Evolutionary conservation across 2,888 invertebrate species (phyloP), one percentile per base, ranked within the genome.

Genomic region (Machimus rusticus): DNA sequence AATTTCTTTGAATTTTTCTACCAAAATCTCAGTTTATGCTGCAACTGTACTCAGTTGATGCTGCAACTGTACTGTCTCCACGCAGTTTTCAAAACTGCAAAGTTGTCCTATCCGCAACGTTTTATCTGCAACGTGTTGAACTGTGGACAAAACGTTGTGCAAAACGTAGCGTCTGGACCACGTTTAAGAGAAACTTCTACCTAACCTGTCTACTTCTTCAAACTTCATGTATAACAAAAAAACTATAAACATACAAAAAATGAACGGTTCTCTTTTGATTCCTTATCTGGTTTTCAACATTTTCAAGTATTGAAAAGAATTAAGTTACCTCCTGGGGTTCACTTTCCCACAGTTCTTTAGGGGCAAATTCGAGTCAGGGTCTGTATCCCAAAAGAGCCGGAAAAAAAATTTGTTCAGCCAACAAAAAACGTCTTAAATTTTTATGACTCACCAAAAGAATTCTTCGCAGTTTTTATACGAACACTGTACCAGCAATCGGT

Each of bases 291-390:
- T 57, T 57, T 23, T 34, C 57, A 23, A 19, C 12, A 19, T 66
- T 66, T 28, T 23, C 28, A 66, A 66, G 23, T 66, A 66, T 66
- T 66, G 66, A 28, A 66, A 19, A 66, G 57, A 57, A 23, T 31
- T 76, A 4, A 23, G 4, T 23, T 46, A 79, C 79, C 79, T 79
- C 79, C 79, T 51, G 79, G 79, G 51, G 79, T 51, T 55, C 31
- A 79, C 79, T 79, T 79, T 79, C 79, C 79, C 79, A 79, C 79
- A 79, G 79, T 55, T 79, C 34, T 79, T 46, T 51, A 51, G 51
- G 31, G 28, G 28, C 8, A 14, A 78, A 78, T 46, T 78, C 2
- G 78, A 55, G 79, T 46, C 51, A 31, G 31, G 31, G 51, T 14
- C 23, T 66, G 66, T 66, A 66, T 28, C 66, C 9, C 28, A 66